Evolutionary conservation across 2,797 vertebrate genomes (phyloP), one percentile per base, ranked within the genome.

Genomic region (Manis crassicaudata): DNA sequence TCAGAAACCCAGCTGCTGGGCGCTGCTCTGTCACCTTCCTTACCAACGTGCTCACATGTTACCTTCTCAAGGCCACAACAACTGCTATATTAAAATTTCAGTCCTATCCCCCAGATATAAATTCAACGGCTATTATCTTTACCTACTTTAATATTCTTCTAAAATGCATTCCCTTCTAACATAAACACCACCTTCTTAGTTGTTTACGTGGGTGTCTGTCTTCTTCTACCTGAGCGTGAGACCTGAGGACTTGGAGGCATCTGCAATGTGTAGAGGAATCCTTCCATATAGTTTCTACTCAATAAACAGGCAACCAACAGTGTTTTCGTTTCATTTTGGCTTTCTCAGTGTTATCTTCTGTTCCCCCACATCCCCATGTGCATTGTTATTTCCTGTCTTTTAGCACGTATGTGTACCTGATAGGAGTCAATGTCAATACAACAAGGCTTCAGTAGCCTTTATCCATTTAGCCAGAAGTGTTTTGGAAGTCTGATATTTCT

Each of bases 401-500:
- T 25, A 13, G 32, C 56, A 50, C 86, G 2, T 63, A 18, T 60
- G 10, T 29, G 10, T 60, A 29, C 17, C 50, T 46, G 10, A 62
- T 3, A 91, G 23, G 8, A 60, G 6, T 7, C 27, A 75, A 87
- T 65, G 35, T 89, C 58, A 29, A 6, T 29, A 63, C 86, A 72
- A 79, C 58, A 92, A 27, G 25, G 1, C 75, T 54, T 82, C 23
- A 7, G 23, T 9, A 65, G 27, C 8, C 21, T 92, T 72, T 79
- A 35, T 46, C 11, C n/a, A 20, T 80, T 91, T 65, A 13, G 7
- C 27, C 52, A 58, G 21, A 50, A 60, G 3, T 9, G 4, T 88
- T 81, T n/a, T 87, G 37, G 77, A 86, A 65, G 11, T 76, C 29
- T n/a, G 10, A 16, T 68, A 40, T 40, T 86, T 95, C 29, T 63